These are phyloP conservation scores for Otolemur garnettii DNA, from an alignment of 2,113 vertebrate genomes.

Conservation along the genomic window DNA sequence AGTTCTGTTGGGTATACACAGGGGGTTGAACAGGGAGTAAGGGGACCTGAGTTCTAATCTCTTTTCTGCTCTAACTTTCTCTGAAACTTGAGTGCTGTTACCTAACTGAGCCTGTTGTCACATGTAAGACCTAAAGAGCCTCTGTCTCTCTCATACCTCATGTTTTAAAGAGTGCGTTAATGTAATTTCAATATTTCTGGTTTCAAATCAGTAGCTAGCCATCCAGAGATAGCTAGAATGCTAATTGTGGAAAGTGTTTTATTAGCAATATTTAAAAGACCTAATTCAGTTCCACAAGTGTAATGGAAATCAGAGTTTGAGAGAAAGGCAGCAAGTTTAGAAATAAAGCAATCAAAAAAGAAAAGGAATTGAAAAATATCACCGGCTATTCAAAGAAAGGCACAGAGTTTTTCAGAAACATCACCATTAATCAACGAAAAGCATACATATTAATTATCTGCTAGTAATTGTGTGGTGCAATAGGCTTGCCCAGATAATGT, in stretches of 20 bases:
- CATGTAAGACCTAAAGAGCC: background rate
- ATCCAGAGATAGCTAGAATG: slow-evolving; percentile 42
- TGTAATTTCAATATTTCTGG: slow-evolving; percentile 12
- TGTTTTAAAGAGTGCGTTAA: background rate
- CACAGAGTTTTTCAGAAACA: slow-evolving; percentile 6
- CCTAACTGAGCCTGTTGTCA: background rate
- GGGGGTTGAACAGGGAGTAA: background rate
- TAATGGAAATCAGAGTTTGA: slow-evolving; percentile 26
- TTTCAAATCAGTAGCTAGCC: background rate
- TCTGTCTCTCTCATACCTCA: background rate
- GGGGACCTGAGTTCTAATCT: background rate
- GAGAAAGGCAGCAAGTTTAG: background rate
- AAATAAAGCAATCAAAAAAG: background rate
- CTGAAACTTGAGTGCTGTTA: slow-evolving; percentile 21
- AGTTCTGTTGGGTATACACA: background rate
- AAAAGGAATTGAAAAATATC: slow-evolving; percentile 20
- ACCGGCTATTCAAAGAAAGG: slow-evolving; percentile 3
- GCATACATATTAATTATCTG: background rate
- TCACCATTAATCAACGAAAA: slow-evolving; percentile 46
- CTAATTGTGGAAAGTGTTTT: background rate
- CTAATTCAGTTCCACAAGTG: slow-evolving; percentile 10
- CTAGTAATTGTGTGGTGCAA: background rate
- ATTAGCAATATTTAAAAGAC: slow-evolving; percentile 2
- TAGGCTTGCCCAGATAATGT: background rate
- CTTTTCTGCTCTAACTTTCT: background rate